Evolutionary conservation across 2,113 vertebrate genomes (phyloP).

Genomic region (Zapornia atra): DNA sequence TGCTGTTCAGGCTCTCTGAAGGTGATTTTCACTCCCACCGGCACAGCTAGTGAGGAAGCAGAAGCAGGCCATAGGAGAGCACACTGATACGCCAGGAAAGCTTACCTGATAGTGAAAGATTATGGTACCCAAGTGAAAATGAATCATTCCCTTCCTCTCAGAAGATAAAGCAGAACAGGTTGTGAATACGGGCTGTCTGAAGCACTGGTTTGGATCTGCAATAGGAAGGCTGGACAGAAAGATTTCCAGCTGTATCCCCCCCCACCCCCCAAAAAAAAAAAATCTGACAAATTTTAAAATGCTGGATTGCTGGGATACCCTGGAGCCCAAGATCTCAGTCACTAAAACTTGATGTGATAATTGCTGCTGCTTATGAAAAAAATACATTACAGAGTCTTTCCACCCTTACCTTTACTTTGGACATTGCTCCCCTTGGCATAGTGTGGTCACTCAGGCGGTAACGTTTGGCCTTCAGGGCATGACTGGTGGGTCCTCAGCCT

Average conservation of each 20-base stretch:
- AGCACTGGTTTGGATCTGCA: not conserved
- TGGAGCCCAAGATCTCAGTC: fast-evolving
- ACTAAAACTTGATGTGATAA: not conserved
- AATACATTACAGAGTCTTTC: not conserved
- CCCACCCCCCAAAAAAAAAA: not conserved
- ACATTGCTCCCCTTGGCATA: not conserved
- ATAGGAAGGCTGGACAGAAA: not conserved
- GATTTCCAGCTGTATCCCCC: not conserved
- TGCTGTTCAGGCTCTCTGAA: not conserved
- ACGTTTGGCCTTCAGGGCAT: not conserved
- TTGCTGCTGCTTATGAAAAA: not conserved
- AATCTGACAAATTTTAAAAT: not conserved
- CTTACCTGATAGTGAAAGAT: not conserved
- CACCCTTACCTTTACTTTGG: not conserved
- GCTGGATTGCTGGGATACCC: not conserved
- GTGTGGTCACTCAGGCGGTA: not conserved
- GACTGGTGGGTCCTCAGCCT: not conserved
- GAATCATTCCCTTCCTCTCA: not conserved
- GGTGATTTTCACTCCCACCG: not conserved
- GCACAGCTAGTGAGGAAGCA: not conserved
- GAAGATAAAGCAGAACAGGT: not conserved
- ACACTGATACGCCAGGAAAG: not conserved
- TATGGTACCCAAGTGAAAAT: not conserved
- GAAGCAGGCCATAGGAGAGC: not conserved
- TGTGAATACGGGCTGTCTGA: not conserved